Conservation (phyloP, 2,888 invertebrate species). For the Apeira syringaria region DNA sequence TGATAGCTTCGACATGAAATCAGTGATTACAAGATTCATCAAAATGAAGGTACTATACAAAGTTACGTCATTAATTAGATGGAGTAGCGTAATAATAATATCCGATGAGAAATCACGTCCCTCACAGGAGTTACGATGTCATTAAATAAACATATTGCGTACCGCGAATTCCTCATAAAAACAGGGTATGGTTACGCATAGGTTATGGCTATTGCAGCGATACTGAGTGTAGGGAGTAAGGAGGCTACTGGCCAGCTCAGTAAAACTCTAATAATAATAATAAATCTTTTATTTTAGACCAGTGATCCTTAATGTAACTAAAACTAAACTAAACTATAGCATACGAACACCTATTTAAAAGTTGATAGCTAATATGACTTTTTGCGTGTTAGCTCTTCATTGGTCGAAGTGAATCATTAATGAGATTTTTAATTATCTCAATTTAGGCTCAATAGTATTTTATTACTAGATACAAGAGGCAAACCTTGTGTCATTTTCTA, state of each 20-base stretch:
- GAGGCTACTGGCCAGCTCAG: conserved; percentile 8
- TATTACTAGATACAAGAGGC: no score
- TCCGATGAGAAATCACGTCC: conserved; percentile 42
- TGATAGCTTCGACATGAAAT: conserved; percentile 2
- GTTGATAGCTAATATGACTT: no score
- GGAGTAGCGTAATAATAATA: conserved; percentile 18
- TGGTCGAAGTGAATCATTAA: no score
- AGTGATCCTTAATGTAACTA: no score
- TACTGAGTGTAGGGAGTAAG: conserved; percentile 14
- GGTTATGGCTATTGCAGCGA: conserved; percentile 56
- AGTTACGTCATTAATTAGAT: conserved; percentile 11
- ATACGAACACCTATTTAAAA: no score
- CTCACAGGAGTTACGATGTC: conserved; percentile 50
- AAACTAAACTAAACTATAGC: no score
- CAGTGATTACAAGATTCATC: conserved; percentile 2
- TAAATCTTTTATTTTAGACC: no score
- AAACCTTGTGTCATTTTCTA: no score
- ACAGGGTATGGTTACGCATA: conserved; percentile 45
- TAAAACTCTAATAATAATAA: no score
- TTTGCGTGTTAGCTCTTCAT: no score
- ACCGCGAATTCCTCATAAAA: conserved; percentile 69
- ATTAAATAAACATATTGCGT: conserved; percentile 70
- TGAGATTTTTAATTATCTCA: no score
- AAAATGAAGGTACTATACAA: conserved; percentile 2
- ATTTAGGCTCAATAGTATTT: no score